Conservation (phyloP, 2,113 vertebrate species). For the Dolichallabes microphthalmus region DNA sequence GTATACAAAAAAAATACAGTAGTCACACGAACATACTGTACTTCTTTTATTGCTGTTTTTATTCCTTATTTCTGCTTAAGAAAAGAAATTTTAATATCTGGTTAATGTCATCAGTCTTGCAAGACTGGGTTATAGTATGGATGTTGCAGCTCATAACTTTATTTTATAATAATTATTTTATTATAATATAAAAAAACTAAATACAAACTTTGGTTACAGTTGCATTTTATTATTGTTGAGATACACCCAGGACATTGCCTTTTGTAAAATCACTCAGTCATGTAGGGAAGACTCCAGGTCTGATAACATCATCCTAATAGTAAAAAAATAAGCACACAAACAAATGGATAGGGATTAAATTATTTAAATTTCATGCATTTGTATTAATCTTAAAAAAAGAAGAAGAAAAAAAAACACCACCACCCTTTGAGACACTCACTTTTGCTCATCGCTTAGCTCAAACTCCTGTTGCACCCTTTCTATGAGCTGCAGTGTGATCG, state of each 20-base stretch:
- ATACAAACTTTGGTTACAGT: not conserved
- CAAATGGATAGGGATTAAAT: not conserved
- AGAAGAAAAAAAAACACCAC: not conserved
- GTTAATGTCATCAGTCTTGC: not conserved
- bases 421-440: conserved; percentile 73
- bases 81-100: not conserved
- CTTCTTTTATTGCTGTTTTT: too few species aligned
- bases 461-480: conserved; percentile 67
- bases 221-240: conserved; percentile 17
- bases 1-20: too few species aligned
- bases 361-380: not conserved
- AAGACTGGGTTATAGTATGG: not conserved
- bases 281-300: conserved; percentile 58
- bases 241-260: not conserved
- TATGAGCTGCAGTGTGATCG: conserved; percentile 66
- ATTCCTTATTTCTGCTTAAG: too few species aligned
- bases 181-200: too few species aligned
- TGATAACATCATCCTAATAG: conserved; percentile 57
- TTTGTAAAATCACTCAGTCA: conserved; percentile 48
- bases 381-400: not conserved
- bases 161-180: too few species aligned
- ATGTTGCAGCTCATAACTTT: not conserved
- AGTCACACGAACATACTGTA: too few species aligned
- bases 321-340: conserved; percentile 18
- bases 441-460: conserved; percentile 72